Conservation (phyloP, 2,888 invertebrate species). For the Hydrotaea cyrtoneurina region DNA sequence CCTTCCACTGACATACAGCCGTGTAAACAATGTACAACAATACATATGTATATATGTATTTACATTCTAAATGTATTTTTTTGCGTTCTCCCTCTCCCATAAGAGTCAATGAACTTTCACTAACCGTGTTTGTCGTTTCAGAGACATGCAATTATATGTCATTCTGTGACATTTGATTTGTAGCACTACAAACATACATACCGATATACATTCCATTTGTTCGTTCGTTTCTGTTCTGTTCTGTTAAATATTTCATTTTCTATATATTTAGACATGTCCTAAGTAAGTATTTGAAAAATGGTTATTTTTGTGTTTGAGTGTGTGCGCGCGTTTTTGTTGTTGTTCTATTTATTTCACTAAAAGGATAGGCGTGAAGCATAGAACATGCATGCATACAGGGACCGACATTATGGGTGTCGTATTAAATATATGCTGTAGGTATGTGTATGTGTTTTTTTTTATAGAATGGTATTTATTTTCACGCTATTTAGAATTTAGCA, state of each 20-base stretch:
- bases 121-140: constrained; percentile 61
- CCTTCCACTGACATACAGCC: neutral
- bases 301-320: constrained; percentile 16
- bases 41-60: constrained; percentile 16
- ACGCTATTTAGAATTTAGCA: constrained; percentile 36
- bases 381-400: neutral
- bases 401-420: neutral
- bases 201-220: constrained; percentile 45
- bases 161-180: constrained; percentile 69
- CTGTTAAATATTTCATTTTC: constrained; percentile 53
- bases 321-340: neutral
- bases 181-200: constrained; percentile 30
- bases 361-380: constrained; percentile 58
- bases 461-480: constrained; percentile 45
- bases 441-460: neutral
- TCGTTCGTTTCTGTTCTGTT: neutral
- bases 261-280: constrained; percentile 59
- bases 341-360: constrained; percentile 17
- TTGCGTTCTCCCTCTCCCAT: constrained; percentile 38
- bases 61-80: constrained; percentile 44
- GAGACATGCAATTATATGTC: constrained; percentile 69
- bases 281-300: constrained; percentile 56
- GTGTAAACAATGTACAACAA: neutral
- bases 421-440: neutral
- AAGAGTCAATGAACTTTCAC: constrained; percentile 65